Conservation (phyloP, 2,797 vertebrate genomes). For the Siniperca scherzeri region DNA sequence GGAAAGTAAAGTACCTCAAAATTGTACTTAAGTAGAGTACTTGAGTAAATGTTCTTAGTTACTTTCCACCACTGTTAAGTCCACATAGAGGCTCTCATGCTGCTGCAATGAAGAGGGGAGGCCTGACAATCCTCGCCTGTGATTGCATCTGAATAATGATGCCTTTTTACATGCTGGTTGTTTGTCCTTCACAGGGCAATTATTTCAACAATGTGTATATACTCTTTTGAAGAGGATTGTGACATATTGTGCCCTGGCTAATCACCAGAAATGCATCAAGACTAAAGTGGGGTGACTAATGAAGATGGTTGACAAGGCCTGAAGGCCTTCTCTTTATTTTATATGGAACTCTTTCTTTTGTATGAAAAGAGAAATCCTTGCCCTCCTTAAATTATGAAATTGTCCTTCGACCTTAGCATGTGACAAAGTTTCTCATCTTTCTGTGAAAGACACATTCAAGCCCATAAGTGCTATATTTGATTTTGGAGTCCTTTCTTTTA, state of each 20-base stretch:
- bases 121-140: conserved; percentile 63
- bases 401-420: conserved; percentile 73
- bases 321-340: conserved; percentile 76
- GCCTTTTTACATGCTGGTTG: conserved; percentile 76
- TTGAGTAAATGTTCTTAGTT: background rate
- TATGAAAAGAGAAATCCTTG: conserved; percentile 78
- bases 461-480: conserved; percentile 59
- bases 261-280: conserved; percentile 82
- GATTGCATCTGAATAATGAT: conserved; percentile 76
- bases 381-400: conserved; percentile 71
- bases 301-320: conserved; percentile 74
- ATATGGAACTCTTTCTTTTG: conserved; percentile 58
- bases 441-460: conserved; percentile 69
- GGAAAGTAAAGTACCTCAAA: background rate
- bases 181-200: conserved; percentile 85
- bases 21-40: too few relatives aligned
- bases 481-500: conserved; percentile 63
- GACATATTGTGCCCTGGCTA: conserved; percentile 76
- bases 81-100: conserved; percentile 15
- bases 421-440: conserved; percentile 70
- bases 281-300: conserved; percentile 78
- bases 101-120: conserved; percentile 52
- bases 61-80: conserved; percentile 7
- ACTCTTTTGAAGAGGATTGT: conserved; percentile 77
- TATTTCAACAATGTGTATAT: conserved; percentile 81